Evolutionary conservation across 2,797 vertebrate genomes (phyloP), one percentile per base, ranked within the genome.

Genomic region (Thaleichthys pacificus): DNA sequence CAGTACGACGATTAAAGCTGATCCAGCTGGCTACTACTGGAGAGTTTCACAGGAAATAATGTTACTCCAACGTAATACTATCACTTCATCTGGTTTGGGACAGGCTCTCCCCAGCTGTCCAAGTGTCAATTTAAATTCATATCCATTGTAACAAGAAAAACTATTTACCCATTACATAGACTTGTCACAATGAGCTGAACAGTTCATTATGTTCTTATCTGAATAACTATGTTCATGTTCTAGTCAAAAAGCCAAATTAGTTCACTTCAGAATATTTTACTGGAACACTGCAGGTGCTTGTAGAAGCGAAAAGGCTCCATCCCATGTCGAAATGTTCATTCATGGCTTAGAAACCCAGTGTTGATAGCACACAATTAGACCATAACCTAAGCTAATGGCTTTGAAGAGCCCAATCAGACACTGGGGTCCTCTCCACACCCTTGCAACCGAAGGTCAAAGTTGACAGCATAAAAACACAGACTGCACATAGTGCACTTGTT

Each of bases 231-330:
- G 42, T 30, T 61, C 21, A 78, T 70, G 78, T 71, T 58, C 38
- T 56, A 85, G 74, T 79, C 77, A 83, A 67, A 87, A 70, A 80
- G 83, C 74, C 79, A 76, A 86, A 89, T 87, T 81, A 77, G 73
- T 83, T 77, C 85, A 85, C 84, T 87, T 32, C 61, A 88, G 86
- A 84, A 79, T 82, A 76, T 79, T 88, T 83, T 70, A 79, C 69
- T 72, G n/a, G 66, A 83, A 71, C 66, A 57, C 73, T 74, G 26
- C 82, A 88, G 82, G 85, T 86, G 86, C 78, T 81, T 79, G 80
- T 57, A 69, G 26, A 7, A 58, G 54, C 15, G 38, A 30, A 32
- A 30, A 28, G 24, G 15, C 66, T 28, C 30, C 51, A 56, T 5
- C 12, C 19, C 22, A n/a, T 61, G 22, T 61, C 2, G 9, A 47